These are phyloP conservation scores for Apeltes quadracus DNA, from an alignment of 2,113 vertebrate genomes.

Conservation along the genomic window DNA sequence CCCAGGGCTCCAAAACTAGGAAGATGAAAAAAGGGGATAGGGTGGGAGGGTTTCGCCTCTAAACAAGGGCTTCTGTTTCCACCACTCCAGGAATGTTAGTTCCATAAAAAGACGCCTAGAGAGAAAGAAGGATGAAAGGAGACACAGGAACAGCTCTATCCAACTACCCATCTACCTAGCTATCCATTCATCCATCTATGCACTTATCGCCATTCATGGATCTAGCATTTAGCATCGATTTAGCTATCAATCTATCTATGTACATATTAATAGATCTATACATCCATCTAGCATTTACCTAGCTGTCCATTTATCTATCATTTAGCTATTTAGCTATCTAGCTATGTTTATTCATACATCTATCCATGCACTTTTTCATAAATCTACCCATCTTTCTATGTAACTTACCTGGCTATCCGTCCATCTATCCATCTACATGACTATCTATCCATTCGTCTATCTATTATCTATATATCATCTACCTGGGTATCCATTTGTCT, in stretches of 20 bases:
- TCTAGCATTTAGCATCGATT: not conserved
- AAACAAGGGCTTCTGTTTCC: slow-evolving; percentile 84
- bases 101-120: slow-evolving; percentile 81
- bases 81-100: slow-evolving; percentile 80
- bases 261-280: not conserved
- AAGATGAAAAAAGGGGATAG: slow-evolving; percentile 81
- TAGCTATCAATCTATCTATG: slow-evolving; percentile 28
- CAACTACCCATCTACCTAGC: slow-evolving; percentile 21
- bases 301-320: too few species aligned
- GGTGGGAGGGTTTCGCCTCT: slow-evolving; percentile 77
- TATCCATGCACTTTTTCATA: too few species aligned
- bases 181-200: not conserved
- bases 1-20: slow-evolving; percentile 80
- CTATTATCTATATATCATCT: not conserved
- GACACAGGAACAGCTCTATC: slow-evolving; percentile 20
- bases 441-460: too few species aligned
- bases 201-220: slow-evolving; percentile 22
- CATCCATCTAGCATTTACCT: not conserved
- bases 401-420: too few species aligned
- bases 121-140: slow-evolving; percentile 42
- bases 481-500: slow-evolving; percentile 19
- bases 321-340: too few species aligned
- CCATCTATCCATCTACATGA: too few species aligned
- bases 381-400: too few species aligned
- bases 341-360: too few species aligned